Percentiles rank a stretch among this genome's conserved stretches.
Conservation (phyloP, 2,888 invertebrate genomes). For the Drosophila kuntzei region DNA sequence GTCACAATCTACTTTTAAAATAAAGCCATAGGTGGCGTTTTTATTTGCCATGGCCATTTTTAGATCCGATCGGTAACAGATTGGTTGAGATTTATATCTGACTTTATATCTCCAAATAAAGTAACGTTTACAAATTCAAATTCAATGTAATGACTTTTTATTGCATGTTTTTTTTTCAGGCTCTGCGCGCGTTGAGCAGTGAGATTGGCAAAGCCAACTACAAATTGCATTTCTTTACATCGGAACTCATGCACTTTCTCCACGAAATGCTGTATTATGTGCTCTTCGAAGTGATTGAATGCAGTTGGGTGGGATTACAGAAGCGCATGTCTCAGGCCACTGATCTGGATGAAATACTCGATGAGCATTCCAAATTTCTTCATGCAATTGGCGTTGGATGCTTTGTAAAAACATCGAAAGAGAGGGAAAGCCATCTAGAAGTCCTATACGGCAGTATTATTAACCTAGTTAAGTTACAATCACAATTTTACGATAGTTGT, state of each 20-base stretch:
- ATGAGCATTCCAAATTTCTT: constrained; percentile 94
- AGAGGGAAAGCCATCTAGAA: constrained; percentile 80
- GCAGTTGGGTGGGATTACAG: constrained; percentile 95
- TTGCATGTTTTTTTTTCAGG: constrained; percentile 86
- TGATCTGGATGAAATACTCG: constrained; percentile 94
- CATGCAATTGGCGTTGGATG: constrained; percentile 93
- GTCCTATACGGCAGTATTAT: constrained; percentile 84
- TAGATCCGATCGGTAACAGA: too few relatives aligned
- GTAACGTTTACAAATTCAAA: too few relatives aligned
- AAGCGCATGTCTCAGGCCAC: constrained; percentile 91
- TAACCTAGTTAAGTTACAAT: constrained; percentile 83
- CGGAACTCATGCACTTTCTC: constrained; percentile 86
- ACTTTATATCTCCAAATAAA: too few relatives aligned
- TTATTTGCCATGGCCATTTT: too few relatives aligned
- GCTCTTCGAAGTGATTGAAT: constrained; percentile 96
- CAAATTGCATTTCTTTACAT: constrained; percentile 84
- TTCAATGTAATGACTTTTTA: not conserved
- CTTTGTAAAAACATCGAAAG: constrained; percentile 87
- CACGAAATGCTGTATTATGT: constrained; percentile 94
- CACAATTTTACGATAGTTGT: constrained; percentile 83
- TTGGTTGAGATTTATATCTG: too few relatives aligned
- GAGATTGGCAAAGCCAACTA: constrained; percentile 82
- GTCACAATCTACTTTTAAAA: too few relatives aligned
- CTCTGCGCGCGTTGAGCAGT: constrained; percentile 71
- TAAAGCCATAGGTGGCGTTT: too few relatives aligned